phyloP scores from a whole-genome alignment of 2,888 invertebrate genomes.

The Patella pellucida region DNA sequence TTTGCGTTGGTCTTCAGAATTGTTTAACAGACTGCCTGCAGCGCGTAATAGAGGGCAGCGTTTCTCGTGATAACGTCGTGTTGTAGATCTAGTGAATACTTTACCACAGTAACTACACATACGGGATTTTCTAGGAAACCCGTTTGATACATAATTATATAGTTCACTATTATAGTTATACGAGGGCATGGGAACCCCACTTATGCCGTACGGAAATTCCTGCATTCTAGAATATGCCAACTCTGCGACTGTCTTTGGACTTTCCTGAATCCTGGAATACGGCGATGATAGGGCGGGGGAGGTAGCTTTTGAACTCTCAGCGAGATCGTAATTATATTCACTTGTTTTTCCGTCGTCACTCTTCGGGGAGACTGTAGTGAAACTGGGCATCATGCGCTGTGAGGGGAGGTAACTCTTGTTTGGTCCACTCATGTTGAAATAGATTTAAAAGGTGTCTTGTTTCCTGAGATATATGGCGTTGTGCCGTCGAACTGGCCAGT shows the following conservation, averaged over 20 bases:
- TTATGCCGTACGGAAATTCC: constrained; percentile 60
- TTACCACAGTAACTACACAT: constrained; percentile 63
- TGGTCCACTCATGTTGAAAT: constrained; percentile 25
- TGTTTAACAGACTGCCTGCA: constrained; percentile 50
- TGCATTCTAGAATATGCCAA: constrained; percentile 27
- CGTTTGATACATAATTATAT: constrained; percentile 61
- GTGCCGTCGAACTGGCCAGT: neutral
- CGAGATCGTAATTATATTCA: constrained; percentile 18
- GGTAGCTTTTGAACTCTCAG: constrained; percentile 18
- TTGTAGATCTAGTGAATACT: constrained; percentile 65
- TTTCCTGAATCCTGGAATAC: constrained; percentile 20
- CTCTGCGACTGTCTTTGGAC: constrained; percentile 19
- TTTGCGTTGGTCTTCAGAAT: constrained; percentile 19
- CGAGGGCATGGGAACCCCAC: constrained; percentile 61
- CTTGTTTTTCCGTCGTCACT: constrained; percentile 6
- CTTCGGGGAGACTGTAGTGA: constrained; percentile 21
- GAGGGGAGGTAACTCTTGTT: constrained; percentile 33
- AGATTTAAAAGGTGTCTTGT: neutral
- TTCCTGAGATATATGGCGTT: neutral
- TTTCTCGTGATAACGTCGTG: constrained; percentile 63
- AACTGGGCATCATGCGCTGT: constrained; percentile 25
- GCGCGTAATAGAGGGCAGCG: constrained; percentile 62
- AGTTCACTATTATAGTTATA: constrained; percentile 60
- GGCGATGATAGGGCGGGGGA: constrained; percentile 19
- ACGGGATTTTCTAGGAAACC: constrained; percentile 62